Evolutionary conservation across 2,113 vertebrate species (phyloP).

Genomic region (Collichthys lucidus): DNA sequence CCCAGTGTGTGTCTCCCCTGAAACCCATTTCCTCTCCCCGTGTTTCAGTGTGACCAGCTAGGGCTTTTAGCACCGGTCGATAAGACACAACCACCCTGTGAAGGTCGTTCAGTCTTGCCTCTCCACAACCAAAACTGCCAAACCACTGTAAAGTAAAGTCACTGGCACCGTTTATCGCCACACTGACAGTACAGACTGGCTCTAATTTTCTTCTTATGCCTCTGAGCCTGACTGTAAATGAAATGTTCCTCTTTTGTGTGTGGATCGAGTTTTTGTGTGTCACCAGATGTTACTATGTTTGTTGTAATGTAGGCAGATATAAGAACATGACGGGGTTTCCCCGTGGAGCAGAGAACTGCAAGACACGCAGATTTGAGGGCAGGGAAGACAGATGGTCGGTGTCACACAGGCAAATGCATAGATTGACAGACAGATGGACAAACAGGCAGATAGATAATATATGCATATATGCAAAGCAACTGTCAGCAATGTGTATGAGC

Average conservation of each 20-base stretch:
- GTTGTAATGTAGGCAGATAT: conserved; percentile 3
- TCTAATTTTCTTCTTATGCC: conserved; percentile 1
- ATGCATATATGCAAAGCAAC: conserved; percentile 2
- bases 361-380: conserved; percentile 33
- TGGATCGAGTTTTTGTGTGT: conserved; percentile 30
- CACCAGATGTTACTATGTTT: conserved; percentile 48
- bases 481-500: neutral
- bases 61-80: conserved; percentile 68
- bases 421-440: conserved; percentile 55
- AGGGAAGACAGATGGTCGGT: conserved; percentile 62
- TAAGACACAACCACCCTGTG: conserved; percentile 58
- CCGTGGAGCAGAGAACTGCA: conserved; percentile 43
- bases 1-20: conserved; percentile 16
- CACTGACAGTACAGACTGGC: neutral
- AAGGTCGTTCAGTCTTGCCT: conserved; percentile 59
- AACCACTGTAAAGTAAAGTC: conserved; percentile 22
- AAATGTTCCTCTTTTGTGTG: neutral
- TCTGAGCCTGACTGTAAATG: conserved; percentile 13
- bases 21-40: conserved; percentile 40
- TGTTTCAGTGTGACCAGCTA: conserved; percentile 41
- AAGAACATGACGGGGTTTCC: conserved; percentile 22
- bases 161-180: neutral
- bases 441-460: conserved; percentile 26
- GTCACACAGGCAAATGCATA: conserved; percentile 37
- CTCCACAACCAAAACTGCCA: conserved; percentile 40